Base-by-base conservation (phyloP, 2,113 vertebrate genomes). In the Osmerus mordax region DNA sequence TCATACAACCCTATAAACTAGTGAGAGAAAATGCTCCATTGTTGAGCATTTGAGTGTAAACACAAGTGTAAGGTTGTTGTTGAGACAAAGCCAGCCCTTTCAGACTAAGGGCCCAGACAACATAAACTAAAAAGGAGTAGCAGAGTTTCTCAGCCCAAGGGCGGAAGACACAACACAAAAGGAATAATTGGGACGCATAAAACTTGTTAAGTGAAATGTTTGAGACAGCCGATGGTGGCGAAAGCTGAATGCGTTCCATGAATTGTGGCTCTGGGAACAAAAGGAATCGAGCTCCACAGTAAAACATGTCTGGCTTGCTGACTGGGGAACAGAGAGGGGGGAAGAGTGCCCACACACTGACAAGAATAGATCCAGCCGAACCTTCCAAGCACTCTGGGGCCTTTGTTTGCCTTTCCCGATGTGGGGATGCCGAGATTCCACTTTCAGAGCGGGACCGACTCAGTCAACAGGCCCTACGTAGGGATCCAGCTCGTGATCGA, bases 101-200 rank as follows among this genome's bases (percentile, higher is more conserved):
- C 32, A 36, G 32, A 36, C 32, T 47, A 47, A 47, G 9, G 41
- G 41, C 41, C 5, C 9, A 47, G 41, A 47, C 41, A 12, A 2
- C 41, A 47, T 12, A 47, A 47, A 47, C 41, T 47, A 47, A 47
- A 47, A 47, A 47, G 9, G 9, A 47, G 41, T 47, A 47, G 41
- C 41, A 47, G 41, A 47, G 60, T 62, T 62, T 62, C 21, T 62
- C 60, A 15, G 25, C 60, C 23, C 5, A 15, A 29, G 21, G 21
- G 58, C 4, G 58, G 58, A 23, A 28, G 11, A 29, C 2, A 62
- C 25, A 29, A 29, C 16, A 62, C 25, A 62, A 62, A 62, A 28
- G 60, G 60, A 62, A 28, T 62, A 62, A 62, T 62, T 62, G 28
- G 60, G 60, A 62, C 4, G 28, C 58, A 60, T 60, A 23, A 60